Percentiles rank a stretch among this genome's conserved stretches.
phyloP scores from a whole-genome alignment of 2,113 vertebrate species.

The Jacana jacana region DNA sequence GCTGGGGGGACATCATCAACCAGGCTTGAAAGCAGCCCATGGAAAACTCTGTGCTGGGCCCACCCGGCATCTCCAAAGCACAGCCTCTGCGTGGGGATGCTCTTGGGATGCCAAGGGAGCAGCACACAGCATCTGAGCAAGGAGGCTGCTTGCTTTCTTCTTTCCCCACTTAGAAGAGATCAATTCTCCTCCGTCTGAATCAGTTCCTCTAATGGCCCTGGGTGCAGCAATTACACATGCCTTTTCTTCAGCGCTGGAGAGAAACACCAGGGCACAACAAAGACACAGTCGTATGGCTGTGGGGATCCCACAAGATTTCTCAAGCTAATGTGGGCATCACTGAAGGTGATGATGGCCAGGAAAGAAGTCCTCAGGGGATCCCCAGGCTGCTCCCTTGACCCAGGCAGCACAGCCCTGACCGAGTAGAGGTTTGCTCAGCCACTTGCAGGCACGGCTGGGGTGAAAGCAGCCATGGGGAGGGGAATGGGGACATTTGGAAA shows the following conservation, averaged over 20 bases:
- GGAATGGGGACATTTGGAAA: neutral
- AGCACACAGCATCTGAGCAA: neutral
- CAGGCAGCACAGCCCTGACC: neutral
- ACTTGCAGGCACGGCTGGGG: accelerated
- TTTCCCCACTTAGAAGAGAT: neutral
- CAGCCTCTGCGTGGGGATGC: neutral
- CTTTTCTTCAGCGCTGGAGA: neutral
- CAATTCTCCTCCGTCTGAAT: neutral
- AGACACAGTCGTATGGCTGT: neutral
- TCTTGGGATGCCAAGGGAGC: neutral
- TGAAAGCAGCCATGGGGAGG: neutral
- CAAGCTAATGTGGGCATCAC: accelerated
- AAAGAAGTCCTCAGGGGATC: neutral
- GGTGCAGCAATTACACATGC: neutral
- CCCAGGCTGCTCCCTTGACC: neutral
- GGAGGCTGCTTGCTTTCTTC: neutral
- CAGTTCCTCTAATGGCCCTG: neutral
- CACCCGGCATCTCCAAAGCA: neutral
- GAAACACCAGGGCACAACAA: neutral
- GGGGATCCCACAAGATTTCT: accelerated
- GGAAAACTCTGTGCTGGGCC: neutral
- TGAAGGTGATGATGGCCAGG: accelerated
- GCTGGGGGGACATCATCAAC: neutral
- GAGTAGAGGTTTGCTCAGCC: neutral
- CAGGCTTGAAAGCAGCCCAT: neutral